phyloP scores from a whole-genome alignment of 2,888 invertebrate genomes.

The Clitarchus hookeri region DNA sequence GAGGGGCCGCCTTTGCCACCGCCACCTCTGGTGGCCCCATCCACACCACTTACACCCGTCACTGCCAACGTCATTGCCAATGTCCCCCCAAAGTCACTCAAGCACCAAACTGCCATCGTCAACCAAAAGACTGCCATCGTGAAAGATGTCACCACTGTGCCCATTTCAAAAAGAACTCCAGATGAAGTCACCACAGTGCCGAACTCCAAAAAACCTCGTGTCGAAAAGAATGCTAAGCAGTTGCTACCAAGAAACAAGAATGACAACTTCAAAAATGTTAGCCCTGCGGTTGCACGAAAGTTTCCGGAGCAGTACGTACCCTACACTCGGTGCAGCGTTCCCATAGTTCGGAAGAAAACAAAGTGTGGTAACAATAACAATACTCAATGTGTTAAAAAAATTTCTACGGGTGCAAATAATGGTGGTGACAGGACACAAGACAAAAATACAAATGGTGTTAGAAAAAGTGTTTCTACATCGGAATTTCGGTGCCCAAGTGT shows the following conservation, averaged over 20 bases:
- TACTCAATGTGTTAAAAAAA: not conserved
- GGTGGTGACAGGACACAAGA: constrained; percentile 1
- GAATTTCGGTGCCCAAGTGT: constrained; percentile 30
- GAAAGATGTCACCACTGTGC: constrained; percentile 51
- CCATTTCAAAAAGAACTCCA: constrained; percentile 52
- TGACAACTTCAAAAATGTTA: constrained; percentile 16
- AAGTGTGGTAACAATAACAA: constrained; percentile 34
- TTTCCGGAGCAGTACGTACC: constrained; percentile 8
- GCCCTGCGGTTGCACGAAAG: constrained; percentile 27
- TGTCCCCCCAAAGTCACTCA: constrained; percentile 28
- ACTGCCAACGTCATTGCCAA: constrained; percentile 36
- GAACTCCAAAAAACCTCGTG: constrained; percentile 52
- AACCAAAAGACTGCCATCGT: constrained; percentile 36
- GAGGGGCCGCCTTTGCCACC: constrained; percentile 44
- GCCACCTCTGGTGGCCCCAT: constrained; percentile 53
- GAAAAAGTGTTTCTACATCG: constrained; percentile 32
- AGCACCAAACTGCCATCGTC: constrained; percentile 36
- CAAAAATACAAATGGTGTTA: constrained; percentile 29
- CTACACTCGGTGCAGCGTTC: constrained; percentile 29
- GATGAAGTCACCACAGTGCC: constrained; percentile 52
- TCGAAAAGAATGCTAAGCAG: constrained; percentile 28
- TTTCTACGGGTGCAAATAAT: not conserved
- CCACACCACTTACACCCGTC: constrained; percentile 36
- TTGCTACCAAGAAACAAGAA: constrained; percentile 25
- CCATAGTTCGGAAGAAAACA: constrained; percentile 37